phyloP scores from a whole-genome alignment of 1,140 invertebrate species.

The Trichonephila clavipes region DNA sequence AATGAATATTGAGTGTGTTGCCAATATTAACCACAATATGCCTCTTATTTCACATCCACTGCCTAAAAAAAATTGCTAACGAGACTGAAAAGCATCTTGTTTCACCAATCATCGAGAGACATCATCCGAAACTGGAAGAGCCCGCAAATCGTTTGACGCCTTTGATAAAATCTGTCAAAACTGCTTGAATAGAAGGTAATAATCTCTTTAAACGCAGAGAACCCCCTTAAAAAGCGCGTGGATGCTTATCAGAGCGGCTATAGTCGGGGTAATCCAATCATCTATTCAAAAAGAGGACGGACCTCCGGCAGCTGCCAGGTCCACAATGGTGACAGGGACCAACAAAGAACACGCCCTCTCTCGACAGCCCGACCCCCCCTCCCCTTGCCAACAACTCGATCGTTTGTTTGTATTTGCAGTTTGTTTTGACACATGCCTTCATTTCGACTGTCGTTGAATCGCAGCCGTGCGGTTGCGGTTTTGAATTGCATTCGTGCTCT shows the following conservation, averaged over 20 bases:
- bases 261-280: conserved; percentile 62
- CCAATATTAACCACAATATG: no score
- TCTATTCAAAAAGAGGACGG: conserved; percentile 45
- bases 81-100: no score
- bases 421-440: conserved; percentile 21
- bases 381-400: background rate
- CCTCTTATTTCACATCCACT: no score
- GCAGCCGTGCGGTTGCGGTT: background rate
- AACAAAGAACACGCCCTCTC: background rate
- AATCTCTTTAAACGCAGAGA: conserved; percentile 36
- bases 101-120: no score
- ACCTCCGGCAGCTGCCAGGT: conserved; percentile 40
- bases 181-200: background rate
- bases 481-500: background rate
- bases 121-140: no score
- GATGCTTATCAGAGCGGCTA: conserved; percentile 50
- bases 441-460: background rate
- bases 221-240: background rate
- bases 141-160: background rate
- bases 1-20: no score
- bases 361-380: background rate
- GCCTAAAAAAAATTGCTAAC: no score
- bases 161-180: conserved; percentile 25
- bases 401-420: conserved; percentile 9
- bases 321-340: conserved; percentile 64